Base-by-base conservation (phyloP, 2,888 invertebrate genomes). In the Chrysotoxum bicinctum region DNA sequence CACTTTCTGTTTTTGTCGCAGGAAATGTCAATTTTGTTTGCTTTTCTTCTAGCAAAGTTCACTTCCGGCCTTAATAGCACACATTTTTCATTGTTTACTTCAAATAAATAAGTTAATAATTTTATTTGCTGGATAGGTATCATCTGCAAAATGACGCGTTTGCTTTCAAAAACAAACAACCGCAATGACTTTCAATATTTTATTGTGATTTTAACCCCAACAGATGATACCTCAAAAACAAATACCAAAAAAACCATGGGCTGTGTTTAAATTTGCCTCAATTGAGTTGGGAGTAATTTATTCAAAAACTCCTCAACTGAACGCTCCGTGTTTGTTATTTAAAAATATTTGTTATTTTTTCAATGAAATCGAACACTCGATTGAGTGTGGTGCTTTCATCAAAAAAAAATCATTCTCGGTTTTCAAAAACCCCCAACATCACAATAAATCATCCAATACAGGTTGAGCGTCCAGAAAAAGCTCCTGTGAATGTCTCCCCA, bases 81-180 rank as follows among this genome's bases (percentile, higher is more conserved):
- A n/a, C n/a, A n/a, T n/a, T n/a, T n/a, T n/a, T n/a, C n/a, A n/a
- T n/a, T n/a, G 4, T 16, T n/a, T 7, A 16, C 14, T 1, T 16
- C 8, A 40, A 40, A 40, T 16, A 14, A 19, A n/a, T 21, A 37
- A n/a, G 21, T 32, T 35, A n/a, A 62, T 45, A 62, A 30, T 52
- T 52, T 30, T 26, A 8, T n/a, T 26, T 52, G 23, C 16, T 19
- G 45, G 45, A 9, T 19, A 19, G 1, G 43, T 45, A 45, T 62
- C 43, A 62, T 62, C 62, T 62, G 62, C 19, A 19, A 66, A 66
- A 66, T 66, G 48, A 35, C 35, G 50, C 35, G 50, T 37, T 66
- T 50, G 6, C 32, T 50, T 35, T 50, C 3, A 37, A 48, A 50
- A 50, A 50, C 23, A 66, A 66, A 66, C 23, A 66, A 35, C 48